These are phyloP conservation scores for Nebria ingens DNA, from an alignment of 1,140 invertebrate genomes.

Conservation along the genomic window DNA sequence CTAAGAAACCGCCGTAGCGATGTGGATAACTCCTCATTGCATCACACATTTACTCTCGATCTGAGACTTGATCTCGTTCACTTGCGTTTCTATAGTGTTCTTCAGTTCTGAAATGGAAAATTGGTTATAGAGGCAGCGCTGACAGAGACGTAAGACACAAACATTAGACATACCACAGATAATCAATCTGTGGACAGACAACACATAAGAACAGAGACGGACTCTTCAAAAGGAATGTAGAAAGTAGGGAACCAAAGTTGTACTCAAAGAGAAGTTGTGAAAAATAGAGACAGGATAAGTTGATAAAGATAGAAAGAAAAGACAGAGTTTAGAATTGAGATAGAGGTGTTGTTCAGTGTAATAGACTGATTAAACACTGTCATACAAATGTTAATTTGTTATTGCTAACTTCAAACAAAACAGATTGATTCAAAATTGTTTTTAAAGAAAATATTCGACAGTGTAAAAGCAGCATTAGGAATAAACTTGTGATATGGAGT, in stretches of 20 bases:
- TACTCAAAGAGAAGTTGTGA: background rate
- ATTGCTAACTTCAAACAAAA: no score
- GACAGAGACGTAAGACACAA: conserved; percentile 19
- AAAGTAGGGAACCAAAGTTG: background rate
- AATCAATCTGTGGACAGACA: conserved; percentile 8
- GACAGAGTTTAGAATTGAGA: background rate
- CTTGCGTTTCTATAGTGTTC: conserved; percentile 89
- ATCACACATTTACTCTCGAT: conserved; percentile 88
- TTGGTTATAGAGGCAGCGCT: conserved; percentile 3
- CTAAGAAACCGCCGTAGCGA: conserved; percentile 9
- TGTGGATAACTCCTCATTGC: conserved; percentile 52
- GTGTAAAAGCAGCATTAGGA: no score
- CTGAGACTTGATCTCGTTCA: conserved; percentile 86
- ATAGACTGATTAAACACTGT: no score
- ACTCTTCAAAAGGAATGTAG: background rate
- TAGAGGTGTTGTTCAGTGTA: background rate
- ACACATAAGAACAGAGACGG: conserved; percentile 17
- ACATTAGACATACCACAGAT: conserved; percentile 12
- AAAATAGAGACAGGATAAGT: background rate
- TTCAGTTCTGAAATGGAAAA: conserved; percentile 72
- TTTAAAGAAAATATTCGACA: no score
- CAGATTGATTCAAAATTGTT: no score
- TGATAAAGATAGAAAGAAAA: background rate
- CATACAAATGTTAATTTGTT: no score
- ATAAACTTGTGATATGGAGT: no score